phyloP scores from a whole-genome alignment of 2,797 vertebrate species.

The Danio choprae region DNA sequence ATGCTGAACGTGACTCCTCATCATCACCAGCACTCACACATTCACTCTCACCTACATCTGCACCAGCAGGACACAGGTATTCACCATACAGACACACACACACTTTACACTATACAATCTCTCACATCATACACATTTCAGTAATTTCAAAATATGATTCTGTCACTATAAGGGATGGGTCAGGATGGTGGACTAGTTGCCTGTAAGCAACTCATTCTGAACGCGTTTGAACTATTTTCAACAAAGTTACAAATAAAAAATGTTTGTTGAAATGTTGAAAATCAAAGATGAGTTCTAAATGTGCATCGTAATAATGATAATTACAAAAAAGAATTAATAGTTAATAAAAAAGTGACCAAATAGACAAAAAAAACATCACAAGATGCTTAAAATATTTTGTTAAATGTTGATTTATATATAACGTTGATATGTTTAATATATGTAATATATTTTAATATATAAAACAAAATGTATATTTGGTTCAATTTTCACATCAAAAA shows the following conservation, averaged over 20 bases:
- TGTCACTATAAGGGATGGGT: constrained; percentile 21
- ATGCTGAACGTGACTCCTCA: constrained; percentile 99
- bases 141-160: neutral
- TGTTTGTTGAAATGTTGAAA: neutral
- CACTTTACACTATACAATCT: neutral
- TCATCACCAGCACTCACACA: constrained; percentile 99
- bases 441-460: neutral
- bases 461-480: neutral
- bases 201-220: neutral
- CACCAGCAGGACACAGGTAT: constrained; percentile 99
- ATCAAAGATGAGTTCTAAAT: neutral
- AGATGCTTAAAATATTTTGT: neutral
- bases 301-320: neutral
- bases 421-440: neutral
- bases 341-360: neutral
- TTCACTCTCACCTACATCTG: constrained; percentile 98
- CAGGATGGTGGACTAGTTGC: neutral
- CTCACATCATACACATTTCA: neutral
- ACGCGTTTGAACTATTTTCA: neutral
- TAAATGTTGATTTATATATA: neutral
- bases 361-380: constrained; percentile 1
- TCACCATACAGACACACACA: constrained; percentile 72
- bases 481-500: neutral
- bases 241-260: neutral
- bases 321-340: neutral